phyloP scores from a whole-genome alignment of 2,888 invertebrate genomes.

The Amiota communis region DNA sequence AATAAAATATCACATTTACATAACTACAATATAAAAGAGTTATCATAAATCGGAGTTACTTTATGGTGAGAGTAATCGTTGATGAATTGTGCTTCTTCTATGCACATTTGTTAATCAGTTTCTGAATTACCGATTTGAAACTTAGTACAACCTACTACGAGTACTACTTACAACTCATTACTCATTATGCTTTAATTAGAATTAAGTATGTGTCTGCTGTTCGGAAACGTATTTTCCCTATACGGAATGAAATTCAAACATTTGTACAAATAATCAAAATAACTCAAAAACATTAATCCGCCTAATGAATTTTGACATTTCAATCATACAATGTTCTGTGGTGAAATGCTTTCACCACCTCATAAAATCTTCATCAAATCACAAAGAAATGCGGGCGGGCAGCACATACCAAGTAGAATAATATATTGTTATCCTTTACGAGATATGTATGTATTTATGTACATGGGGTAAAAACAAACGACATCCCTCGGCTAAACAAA shows the following conservation, averaged over 20 bases:
- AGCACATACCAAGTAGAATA: background rate
- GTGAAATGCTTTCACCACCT: constrained; percentile 19
- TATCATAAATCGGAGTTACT: too few species aligned
- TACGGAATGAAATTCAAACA: constrained; percentile 16
- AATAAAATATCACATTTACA: too few species aligned
- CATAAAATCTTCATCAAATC: background rate
- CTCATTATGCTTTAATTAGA: too few species aligned
- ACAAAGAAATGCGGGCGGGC: constrained; percentile 22
- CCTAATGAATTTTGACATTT: constrained; percentile 68
- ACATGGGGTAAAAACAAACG: background rate
- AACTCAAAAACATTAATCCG: constrained; percentile 29
- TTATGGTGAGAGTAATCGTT: too few species aligned
- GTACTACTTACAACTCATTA: too few species aligned
- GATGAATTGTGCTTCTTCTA: too few species aligned
- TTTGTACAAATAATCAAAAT: constrained; percentile 24
- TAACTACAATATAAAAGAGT: too few species aligned
- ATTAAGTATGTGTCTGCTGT: too few species aligned
- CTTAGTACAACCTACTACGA: too few species aligned
- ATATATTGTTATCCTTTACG: background rate
- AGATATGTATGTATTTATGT: background rate
- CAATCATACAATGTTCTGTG: constrained; percentile 54
- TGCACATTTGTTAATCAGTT: too few species aligned
- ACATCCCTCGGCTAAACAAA: background rate
- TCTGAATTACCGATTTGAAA: too few species aligned
- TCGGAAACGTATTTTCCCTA: too few species aligned